Conservation (phyloP, 2,888 invertebrate genomes). For the Dendrolimus pini region DNA sequence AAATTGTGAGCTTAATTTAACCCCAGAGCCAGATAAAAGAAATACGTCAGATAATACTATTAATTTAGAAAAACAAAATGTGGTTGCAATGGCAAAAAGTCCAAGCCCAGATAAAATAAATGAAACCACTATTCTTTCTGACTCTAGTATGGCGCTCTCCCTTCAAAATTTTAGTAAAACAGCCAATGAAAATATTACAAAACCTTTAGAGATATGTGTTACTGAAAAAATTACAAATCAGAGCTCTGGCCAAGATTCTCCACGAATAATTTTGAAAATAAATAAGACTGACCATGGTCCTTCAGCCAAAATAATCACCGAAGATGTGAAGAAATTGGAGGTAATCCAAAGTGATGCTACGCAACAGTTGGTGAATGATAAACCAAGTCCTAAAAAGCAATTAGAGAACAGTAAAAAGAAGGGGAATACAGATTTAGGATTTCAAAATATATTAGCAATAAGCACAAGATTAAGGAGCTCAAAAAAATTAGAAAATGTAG, state of each 20-base stretch:
- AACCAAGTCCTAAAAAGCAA: conserved; percentile 39
- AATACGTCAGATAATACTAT: conserved; percentile 12
- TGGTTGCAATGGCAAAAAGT: conserved; percentile 21
- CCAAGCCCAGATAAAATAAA: conserved; percentile 25
- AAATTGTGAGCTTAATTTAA: background rate
- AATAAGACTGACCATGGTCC: conserved; percentile 77
- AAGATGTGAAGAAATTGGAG: conserved; percentile 47
- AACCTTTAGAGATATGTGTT: conserved; percentile 67
- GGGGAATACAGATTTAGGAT: conserved; percentile 25
- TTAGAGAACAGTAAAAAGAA: conserved; percentile 51
- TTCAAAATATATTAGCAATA: conserved; percentile 33
- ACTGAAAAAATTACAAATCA: conserved; percentile 52
- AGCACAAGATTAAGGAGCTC: conserved; percentile 66
- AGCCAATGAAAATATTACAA: conserved; percentile 46
- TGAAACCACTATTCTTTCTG: conserved; percentile 24
- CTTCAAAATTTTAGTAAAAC: conserved; percentile 41
- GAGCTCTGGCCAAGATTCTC: conserved; percentile 69
- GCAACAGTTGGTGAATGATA: conserved; percentile 43
- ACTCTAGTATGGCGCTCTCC: conserved; percentile 24
- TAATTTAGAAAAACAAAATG: conserved; percentile 21
- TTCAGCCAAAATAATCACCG: conserved; percentile 68
- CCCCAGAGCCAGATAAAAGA: background rate
- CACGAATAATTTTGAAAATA: conserved; percentile 79
- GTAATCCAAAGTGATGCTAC: conserved; percentile 37
- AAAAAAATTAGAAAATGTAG: conserved; percentile 51